Conservation (phyloP, 2,113 vertebrate genomes). For the Ginglymostoma cirratum region DNA sequence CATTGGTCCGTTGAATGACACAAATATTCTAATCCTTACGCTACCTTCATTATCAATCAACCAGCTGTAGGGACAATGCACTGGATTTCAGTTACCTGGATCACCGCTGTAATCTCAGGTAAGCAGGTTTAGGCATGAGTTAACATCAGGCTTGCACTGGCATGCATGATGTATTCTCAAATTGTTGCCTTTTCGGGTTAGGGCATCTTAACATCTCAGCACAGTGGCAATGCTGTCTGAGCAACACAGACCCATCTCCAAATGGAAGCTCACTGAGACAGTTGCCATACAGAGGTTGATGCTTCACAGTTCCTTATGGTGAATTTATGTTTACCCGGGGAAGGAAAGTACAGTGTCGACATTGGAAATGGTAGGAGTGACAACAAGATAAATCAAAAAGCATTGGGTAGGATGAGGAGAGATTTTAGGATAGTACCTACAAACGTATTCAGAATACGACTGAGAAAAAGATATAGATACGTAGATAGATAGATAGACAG, state of each 20-base stretch:
- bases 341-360: not conserved
- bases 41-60: not conserved
- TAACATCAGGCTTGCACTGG: too few relatives aligned
- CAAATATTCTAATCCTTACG: not conserved
- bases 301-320: not conserved
- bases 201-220: too few relatives aligned
- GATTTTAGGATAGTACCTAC: not conserved
- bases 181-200: too few relatives aligned
- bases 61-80: not conserved
- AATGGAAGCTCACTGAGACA: too few relatives aligned
- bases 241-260: too few relatives aligned
- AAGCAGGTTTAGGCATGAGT: not conserved
- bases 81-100: not conserved
- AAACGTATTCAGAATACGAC: not conserved
- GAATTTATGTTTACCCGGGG: too few relatives aligned
- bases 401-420: not conserved
- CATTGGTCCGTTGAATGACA: not conserved
- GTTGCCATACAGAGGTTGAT: not conserved
- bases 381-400: not conserved
- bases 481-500: too few relatives aligned
- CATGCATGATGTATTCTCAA: too few relatives aligned
- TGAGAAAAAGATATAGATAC: too few relatives aligned
- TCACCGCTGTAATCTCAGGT: not conserved
- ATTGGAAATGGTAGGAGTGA: not conserved
- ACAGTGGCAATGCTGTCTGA: too few relatives aligned